phyloP scores from a whole-genome alignment of 2,113 vertebrate species.

The Erythrolamprus reginae region DNA sequence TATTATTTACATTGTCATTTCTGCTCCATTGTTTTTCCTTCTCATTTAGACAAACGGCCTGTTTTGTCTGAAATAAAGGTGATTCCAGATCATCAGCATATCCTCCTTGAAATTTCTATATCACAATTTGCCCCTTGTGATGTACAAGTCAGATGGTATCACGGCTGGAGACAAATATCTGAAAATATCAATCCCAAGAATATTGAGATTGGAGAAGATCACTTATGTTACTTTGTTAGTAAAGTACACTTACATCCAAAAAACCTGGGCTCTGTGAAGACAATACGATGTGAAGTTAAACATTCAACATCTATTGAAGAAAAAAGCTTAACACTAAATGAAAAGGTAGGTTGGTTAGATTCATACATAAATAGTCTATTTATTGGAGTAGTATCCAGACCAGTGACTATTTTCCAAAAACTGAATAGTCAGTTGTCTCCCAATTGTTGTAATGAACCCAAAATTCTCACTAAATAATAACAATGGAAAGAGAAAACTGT shows the following conservation, averaged over 20 bases:
- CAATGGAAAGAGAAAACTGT: neutral
- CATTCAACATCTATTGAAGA: neutral
- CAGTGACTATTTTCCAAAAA: neutral
- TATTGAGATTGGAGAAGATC: neutral
- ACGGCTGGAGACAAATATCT: neutral
- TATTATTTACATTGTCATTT: neutral
- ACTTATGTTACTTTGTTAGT: neutral
- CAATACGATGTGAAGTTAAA: neutral
- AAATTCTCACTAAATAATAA: neutral
- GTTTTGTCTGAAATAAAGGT: neutral
- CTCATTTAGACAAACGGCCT: neutral
- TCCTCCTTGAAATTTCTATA: neutral
- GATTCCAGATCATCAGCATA: too few relatives aligned
- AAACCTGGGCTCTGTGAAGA: neutral
- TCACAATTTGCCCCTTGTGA: neutral
- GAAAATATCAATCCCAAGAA: neutral
- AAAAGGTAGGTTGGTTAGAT: neutral
- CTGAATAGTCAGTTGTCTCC: neutral
- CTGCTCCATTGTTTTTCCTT: neutral
- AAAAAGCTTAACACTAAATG: neutral
- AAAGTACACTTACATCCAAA: neutral
- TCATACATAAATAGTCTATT: neutral
- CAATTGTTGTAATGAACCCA: neutral
- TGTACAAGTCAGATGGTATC: neutral
- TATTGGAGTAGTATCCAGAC: neutral